Evolutionary conservation across 1,140 invertebrate species (phyloP), one percentile per base, ranked within the genome.

Genomic region (Eriocheir sinensis): DNA sequence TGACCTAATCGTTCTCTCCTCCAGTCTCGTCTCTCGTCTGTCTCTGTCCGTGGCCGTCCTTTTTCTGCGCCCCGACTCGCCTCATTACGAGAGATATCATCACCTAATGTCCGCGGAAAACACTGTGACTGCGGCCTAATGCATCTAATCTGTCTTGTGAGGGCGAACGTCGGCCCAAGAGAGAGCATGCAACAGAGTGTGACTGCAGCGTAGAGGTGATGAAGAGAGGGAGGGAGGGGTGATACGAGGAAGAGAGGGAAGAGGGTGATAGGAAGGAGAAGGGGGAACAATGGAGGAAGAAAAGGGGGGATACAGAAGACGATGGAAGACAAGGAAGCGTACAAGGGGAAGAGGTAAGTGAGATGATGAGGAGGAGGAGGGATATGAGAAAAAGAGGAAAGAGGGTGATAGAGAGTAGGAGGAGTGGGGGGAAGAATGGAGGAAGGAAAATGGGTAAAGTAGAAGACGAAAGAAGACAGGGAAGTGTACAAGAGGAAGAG

Each of bases 51-150:
- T n/a, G 17, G 60, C 60, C n/a, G 60, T 72, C 27, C 60, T 72
- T n/a, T n/a, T 72, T n/a, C 60, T n/a, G 60, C 60, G 60, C 60
- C 60, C 21, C 60, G 60, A 6, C 60, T 72, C 60, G 60, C 60
- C 60, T 72, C 60, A 72, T 72, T 72, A 72, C 60, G n/a, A 72
- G 21, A 72, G 60, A 72, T n/a, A 72, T 72, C 27, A 72, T 72
- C 60, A 72, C 27, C 60, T 72, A 72, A 72, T 72, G 27, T 72
- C 8, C 60, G 27, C 60, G n/a, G 60, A 72, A 72, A 27, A 72
- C 60, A 72, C 60, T 72, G 27, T 72, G 60, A 72, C 27, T 72
- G 60, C 60, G 60, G 27, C 60, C 17, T 72, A 72, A 72, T 72
- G 60, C 60, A n/a, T n/a, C 60, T 72, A 12, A 72, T 72, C 60